Conservation (phyloP, 2,888 invertebrate species). For the Hirtodrosophila alboralis region DNA sequence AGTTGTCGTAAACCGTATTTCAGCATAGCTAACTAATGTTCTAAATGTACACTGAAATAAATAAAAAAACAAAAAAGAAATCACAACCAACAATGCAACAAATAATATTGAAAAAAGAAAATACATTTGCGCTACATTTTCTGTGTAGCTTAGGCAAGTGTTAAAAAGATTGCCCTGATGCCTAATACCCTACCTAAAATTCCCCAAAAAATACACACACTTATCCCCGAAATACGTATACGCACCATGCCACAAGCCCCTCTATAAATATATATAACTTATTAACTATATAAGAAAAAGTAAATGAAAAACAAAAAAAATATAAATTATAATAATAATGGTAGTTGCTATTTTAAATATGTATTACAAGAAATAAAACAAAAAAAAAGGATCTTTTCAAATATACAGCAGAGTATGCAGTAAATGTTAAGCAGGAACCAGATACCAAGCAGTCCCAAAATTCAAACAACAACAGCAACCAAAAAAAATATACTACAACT, state of each 20-base stretch:
- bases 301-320: conserved; percentile 57
- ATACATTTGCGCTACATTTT: conserved; percentile 48
- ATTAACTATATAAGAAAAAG: conserved; percentile 74
- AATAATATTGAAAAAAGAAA: conserved; percentile 15
- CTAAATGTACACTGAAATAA: conserved; percentile 67
- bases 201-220: conserved; percentile 25
- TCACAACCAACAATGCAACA: conserved; percentile 38
- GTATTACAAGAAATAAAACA: conserved; percentile 59
- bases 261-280: conserved; percentile 79
- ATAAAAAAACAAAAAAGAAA: conserved; percentile 31
- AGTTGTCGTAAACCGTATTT: conserved; percentile 67
- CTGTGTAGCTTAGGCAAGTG: conserved; percentile 9
- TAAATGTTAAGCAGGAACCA: conserved; percentile 67
- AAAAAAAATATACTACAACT: conserved; percentile 35
- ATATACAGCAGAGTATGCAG: conserved; percentile 53
- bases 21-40: conserved; percentile 71
- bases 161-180: conserved; percentile 27
- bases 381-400: conserved; percentile 44
- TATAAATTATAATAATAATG: conserved; percentile 59
- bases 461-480: conserved; percentile 38
- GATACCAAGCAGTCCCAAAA: conserved; percentile 51
- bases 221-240: conserved; percentile 45
- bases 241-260: conserved; percentile 47
- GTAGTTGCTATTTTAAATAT: conserved; percentile 81
- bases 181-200: conserved; percentile 8